Evolutionary conservation across 1,140 invertebrate genomes (phyloP).

Genomic region (Camponotus vicinus): DNA sequence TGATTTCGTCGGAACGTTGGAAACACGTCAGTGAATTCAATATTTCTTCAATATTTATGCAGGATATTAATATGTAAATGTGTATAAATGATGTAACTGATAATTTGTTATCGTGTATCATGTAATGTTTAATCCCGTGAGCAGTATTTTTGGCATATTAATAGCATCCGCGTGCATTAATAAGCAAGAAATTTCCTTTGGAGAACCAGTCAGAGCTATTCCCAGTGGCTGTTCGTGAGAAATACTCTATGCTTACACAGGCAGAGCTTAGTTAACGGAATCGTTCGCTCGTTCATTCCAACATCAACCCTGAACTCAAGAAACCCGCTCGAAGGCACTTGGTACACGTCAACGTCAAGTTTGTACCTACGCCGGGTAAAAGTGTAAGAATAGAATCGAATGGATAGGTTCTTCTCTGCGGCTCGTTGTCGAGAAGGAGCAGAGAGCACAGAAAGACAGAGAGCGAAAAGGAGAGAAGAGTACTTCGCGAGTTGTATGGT

Average conservation of each 20-base stretch:
- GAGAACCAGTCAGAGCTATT: conserved; percentile 34
- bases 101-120: conserved; percentile 8
- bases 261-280: conserved; percentile 72
- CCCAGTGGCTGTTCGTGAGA: conserved; percentile 64
- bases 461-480: conserved; percentile 15
- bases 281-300: conserved; percentile 66
- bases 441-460: not conserved
- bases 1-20: not conserved
- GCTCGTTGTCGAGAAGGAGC: conserved; percentile 5
- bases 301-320: conserved; percentile 64
- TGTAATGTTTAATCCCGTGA: conserved; percentile 16
- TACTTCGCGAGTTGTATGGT: conserved; percentile 35
- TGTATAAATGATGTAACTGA: conserved; percentile 17
- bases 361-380: conserved; percentile 58
- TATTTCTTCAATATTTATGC: conserved; percentile 18
- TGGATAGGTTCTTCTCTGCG: conserved; percentile 52
- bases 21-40: not conserved
- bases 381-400: conserved; percentile 72
- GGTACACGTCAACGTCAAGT: conserved; percentile 73
- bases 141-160: conserved; percentile 48
- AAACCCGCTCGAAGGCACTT: conserved; percentile 65
- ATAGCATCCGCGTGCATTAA: conserved; percentile 45
- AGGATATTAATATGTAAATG: conserved; percentile 23
- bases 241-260: conserved; percentile 55
- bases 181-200: conserved; percentile 33